These are phyloP conservation scores for Saxidomus purpurata DNA, from an alignment of 1,140 invertebrate species.

Conservation along the genomic window DNA sequence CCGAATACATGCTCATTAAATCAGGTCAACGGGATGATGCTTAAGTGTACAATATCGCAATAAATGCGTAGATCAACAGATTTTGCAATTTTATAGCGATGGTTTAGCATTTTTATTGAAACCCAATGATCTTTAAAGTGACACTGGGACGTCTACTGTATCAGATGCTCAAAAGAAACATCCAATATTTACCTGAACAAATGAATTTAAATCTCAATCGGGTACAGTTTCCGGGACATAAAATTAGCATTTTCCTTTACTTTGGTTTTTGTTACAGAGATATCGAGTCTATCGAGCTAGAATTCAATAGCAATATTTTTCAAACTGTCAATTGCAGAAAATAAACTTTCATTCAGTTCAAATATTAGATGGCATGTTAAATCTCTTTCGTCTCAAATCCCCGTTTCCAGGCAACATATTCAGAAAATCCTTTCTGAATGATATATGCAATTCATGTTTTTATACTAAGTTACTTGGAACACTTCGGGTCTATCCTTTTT, in stretches of 20 bases:
- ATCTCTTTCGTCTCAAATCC: neutral
- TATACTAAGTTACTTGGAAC: neutral
- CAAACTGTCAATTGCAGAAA: neutral
- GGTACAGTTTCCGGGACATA: conserved; percentile 31
- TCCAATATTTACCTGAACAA: conserved; percentile 36
- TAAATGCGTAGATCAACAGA: conserved; percentile 61
- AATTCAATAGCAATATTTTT: neutral
- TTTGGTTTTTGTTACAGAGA: neutral
- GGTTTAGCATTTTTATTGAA: conserved; percentile 58
- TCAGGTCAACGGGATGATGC: conserved; percentile 53
- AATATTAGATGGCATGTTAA: neutral
- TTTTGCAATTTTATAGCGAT: conserved; percentile 56
- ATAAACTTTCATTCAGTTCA: neutral
- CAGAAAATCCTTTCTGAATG: neutral
- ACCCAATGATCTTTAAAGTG: conserved; percentile 54
- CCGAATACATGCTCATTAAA: conserved; percentile 56
- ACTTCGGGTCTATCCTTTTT: neutral
- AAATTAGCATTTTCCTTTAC: conserved; percentile 43
- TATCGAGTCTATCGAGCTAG: neutral
- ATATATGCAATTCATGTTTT: neutral
- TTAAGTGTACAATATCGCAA: conserved; percentile 53
- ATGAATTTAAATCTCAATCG: conserved; percentile 34
- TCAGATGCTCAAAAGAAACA: conserved; percentile 33
- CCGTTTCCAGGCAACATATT: neutral
- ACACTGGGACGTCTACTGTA: conserved; percentile 11